phyloP scores from a whole-genome alignment of 2,113 vertebrate species.

The Centropristis striata region DNA sequence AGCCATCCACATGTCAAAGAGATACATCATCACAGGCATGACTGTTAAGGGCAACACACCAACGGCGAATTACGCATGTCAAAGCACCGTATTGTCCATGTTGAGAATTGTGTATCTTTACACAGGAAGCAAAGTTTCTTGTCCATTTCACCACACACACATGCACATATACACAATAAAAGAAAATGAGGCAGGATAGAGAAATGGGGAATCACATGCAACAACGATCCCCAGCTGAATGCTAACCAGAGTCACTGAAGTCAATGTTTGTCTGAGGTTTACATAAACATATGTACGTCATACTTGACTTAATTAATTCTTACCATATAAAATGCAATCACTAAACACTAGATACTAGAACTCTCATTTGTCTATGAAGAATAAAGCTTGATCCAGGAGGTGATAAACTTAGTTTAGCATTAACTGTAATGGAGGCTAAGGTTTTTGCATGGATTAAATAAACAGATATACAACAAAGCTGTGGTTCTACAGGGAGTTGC shows the following conservation, averaged over 20 bases:
- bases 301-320: background rate
- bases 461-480: no score
- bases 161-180: background rate
- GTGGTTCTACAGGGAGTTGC: background rate
- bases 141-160: no score
- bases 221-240: background rate
- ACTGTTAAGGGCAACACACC: slow-evolving; percentile 19
- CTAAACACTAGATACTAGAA: background rate
- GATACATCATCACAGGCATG: slow-evolving; percentile 20
- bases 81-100: slow-evolving; percentile 6
- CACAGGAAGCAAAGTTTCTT: background rate
- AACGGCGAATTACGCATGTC: background rate
- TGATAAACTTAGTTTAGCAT: background rate
- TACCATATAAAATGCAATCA: background rate
- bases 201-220: background rate
- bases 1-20: slow-evolving; percentile 39
- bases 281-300: background rate
- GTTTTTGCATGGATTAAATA: no score
- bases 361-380: background rate
- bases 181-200: no score
- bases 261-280: background rate
- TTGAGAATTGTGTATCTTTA: background rate
- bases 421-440: background rate
- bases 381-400: background rate
- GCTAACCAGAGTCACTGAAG: background rate